Evolutionary conservation across 2,113 vertebrate species (phyloP).

Genomic region (Mandrillus leucophaeus): DNA sequence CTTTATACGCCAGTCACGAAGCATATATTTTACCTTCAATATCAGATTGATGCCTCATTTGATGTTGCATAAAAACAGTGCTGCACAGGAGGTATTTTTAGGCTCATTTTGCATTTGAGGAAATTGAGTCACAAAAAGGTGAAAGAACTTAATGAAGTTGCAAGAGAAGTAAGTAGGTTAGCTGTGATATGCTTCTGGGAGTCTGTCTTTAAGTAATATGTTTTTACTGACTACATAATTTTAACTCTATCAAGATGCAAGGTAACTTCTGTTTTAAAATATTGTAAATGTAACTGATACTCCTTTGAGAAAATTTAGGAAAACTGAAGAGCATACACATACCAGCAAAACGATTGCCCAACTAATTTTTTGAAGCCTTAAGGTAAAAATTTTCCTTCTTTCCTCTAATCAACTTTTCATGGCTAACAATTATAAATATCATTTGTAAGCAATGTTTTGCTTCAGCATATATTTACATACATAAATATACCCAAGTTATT

Average conservation of each 20-base stretch:
- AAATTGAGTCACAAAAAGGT: neutral
- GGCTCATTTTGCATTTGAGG: neutral
- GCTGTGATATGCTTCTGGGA: neutral
- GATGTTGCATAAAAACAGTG: neutral
- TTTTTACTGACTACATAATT: neutral
- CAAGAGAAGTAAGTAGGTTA: neutral
- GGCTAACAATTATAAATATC: neutral
- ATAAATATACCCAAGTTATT: neutral
- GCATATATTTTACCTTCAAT: neutral
- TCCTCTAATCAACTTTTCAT: neutral
- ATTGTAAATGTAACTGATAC: neutral
- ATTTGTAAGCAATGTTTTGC: neutral
- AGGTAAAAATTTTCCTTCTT: neutral
- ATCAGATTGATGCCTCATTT: neutral
- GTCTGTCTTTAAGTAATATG: neutral
- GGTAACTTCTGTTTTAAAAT: neutral
- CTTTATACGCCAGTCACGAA: neutral
- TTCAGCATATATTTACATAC: neutral
- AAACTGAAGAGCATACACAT: neutral
- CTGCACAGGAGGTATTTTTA: neutral
- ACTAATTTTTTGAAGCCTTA: neutral
- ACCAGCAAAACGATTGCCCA: neutral
- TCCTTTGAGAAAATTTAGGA: neutral
- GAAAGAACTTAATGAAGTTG: neutral
- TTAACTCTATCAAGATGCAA: neutral